These are phyloP conservation scores for Machimus atricapillus DNA, from an alignment of 2,888 invertebrate genomes.

Conservation along the genomic window DNA sequence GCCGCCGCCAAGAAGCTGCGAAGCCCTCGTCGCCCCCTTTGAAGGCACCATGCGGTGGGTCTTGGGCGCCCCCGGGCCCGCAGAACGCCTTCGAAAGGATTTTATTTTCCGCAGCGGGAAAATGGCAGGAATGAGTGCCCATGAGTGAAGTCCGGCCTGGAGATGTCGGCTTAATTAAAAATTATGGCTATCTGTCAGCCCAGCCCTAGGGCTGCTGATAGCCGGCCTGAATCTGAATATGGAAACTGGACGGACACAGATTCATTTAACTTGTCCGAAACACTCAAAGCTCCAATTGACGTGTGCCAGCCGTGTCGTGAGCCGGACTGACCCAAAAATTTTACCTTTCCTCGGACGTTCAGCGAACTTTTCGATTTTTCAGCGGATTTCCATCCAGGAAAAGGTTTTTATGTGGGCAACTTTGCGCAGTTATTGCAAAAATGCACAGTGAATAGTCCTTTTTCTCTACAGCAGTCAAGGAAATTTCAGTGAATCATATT, in stretches of 20 bases:
- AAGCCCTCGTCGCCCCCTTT: not conserved
- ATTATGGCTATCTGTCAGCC: conserved; percentile 14
- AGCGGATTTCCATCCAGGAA: not conserved
- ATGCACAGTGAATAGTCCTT: not conserved
- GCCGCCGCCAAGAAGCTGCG: not conserved
- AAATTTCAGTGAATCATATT: not conserved
- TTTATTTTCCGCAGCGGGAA: not conserved
- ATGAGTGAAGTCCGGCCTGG: not conserved
- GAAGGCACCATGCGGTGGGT: not conserved
- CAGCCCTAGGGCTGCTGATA: not conserved
- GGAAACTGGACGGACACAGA: not conserved
- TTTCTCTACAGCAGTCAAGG: not conserved
- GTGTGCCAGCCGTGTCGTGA: not conserved
- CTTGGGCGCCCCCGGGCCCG: not conserved
- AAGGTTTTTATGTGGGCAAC: not conserved
- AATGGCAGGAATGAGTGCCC: not conserved
- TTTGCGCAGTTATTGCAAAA: not conserved
- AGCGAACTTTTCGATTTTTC: not conserved
- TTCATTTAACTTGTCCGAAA: not conserved
- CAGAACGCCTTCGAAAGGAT: not conserved
- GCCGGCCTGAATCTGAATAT: not conserved
- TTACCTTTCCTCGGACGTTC: not conserved
- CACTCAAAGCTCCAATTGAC: not conserved
- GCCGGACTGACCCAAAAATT: not conserved
- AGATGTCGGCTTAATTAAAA: conserved; percentile 4